phyloP scores from a whole-genome alignment of 2,797 vertebrate species.

The Pangasius djambal region DNA sequence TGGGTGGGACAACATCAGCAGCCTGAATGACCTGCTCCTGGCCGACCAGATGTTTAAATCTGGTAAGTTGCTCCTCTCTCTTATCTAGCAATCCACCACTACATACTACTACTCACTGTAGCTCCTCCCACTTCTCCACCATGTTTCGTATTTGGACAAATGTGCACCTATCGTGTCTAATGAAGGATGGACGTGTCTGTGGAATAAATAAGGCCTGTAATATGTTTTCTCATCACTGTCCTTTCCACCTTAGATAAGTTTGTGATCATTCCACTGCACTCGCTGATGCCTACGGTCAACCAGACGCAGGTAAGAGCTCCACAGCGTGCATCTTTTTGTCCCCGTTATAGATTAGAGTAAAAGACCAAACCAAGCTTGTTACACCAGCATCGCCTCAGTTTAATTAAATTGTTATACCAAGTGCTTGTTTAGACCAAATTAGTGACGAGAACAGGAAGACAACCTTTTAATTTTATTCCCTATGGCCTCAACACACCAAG shows the following conservation, averaged over 20 bases:
- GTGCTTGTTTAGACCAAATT: background rate
- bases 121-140: background rate
- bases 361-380: background rate
- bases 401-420: background rate
- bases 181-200: background rate
- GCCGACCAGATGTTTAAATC: slow-evolving; percentile 96
- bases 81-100: background rate
- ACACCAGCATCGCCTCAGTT: background rate
- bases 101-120: background rate
- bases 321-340: background rate
- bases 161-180: background rate
- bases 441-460: background rate
- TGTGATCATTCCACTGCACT: slow-evolving; percentile 95
- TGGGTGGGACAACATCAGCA: slow-evolving; percentile 98
- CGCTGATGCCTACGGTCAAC: slow-evolving; percentile 96
- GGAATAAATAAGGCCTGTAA: background rate
- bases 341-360: background rate
- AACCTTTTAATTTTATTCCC: background rate
- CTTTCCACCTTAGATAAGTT: slow-evolving; percentile 81
- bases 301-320: slow-evolving; percentile 89
- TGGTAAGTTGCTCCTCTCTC: slow-evolving; percentile 73
- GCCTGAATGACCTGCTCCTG: slow-evolving; percentile 88
- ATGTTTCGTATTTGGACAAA: too few species aligned
- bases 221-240: background rate
- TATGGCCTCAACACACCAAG: background rate